Conservation (phyloP, 2,888 invertebrate species). For the Lycocerus yunnanus region DNA sequence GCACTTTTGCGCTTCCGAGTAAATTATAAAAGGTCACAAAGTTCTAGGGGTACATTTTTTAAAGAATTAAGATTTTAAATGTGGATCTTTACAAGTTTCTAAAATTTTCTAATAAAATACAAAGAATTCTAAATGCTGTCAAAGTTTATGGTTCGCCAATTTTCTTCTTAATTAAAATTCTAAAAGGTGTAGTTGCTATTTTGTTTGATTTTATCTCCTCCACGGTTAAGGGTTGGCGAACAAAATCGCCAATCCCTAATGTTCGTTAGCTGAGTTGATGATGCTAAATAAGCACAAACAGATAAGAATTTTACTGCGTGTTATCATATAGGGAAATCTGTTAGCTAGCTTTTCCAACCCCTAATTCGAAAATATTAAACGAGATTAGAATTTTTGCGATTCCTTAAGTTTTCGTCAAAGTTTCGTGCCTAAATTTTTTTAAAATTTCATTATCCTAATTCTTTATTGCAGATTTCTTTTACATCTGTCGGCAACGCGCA, state of each 20-base stretch:
- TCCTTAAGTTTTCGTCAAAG: neutral
- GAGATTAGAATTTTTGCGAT: neutral
- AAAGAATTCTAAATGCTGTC: neutral
- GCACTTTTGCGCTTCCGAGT: slow-evolving; percentile 4
- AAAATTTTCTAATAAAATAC: neutral
- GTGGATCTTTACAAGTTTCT: neutral
- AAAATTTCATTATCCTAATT: neutral
- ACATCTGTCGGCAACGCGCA: neutral
- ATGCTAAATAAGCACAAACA: neutral
- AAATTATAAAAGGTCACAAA: slow-evolving; percentile 17
- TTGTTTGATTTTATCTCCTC: neutral
- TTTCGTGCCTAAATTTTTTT: neutral
- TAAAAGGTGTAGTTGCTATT: neutral
- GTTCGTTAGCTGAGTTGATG: neutral
- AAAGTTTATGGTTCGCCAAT: neutral
- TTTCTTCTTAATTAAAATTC: neutral
- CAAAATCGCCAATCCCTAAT: neutral
- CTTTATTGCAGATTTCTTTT: neutral
- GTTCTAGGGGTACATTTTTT: neutral
- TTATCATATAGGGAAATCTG: neutral
- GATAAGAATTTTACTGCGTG: neutral
- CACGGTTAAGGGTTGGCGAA: neutral
- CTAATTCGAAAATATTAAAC: neutral
- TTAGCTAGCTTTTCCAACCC: no score
- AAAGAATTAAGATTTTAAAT: neutral